Percentiles rank a stretch among this genome's conserved stretches.
Evolutionary conservation across 2,797 vertebrate genomes (phyloP).

Genomic region (Schizopygopsis pylzovi): DNA sequence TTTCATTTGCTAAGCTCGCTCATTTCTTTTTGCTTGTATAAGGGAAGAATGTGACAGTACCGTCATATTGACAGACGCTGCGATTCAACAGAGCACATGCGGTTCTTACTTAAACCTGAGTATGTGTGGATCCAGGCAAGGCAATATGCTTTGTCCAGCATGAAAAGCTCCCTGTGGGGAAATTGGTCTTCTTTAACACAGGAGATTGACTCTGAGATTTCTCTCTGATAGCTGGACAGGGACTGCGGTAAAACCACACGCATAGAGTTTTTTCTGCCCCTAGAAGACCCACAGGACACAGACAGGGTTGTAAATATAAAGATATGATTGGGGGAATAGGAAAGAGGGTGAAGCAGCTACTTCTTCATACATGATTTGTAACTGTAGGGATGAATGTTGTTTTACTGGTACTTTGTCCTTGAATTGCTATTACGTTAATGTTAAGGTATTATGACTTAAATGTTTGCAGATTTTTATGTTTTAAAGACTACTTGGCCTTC

Average conservation of each 20-base stretch:
- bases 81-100: conserved; percentile 24
- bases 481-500: neutral
- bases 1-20: neutral
- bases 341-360: conserved; percentile 37
- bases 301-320: conserved; percentile 50
- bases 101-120: conserved; percentile 28
- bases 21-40: neutral
- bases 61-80: conserved; percentile 9
- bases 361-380: conserved; percentile 43
- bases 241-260: conserved; percentile 51
- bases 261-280: conserved; percentile 52
- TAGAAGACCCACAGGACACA: conserved; percentile 48
- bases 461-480: neutral
- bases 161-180: conserved; percentile 67
- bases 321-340: conserved; percentile 53
- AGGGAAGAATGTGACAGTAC: neutral
- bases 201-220: conserved; percentile 55
- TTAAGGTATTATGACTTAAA: neutral
- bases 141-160: conserved; percentile 54
- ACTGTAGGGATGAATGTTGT: neutral
- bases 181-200: conserved; percentile 68
- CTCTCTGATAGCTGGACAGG: conserved; percentile 45
- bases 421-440: neutral
- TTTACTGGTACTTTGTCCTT: neutral
- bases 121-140: conserved; percentile 44